A percentile compares a stretch with the other conserved stretches of the same genome.
phyloP scores from a whole-genome alignment of 2,888 invertebrate genomes.

The Limnephilus auricula region DNA sequence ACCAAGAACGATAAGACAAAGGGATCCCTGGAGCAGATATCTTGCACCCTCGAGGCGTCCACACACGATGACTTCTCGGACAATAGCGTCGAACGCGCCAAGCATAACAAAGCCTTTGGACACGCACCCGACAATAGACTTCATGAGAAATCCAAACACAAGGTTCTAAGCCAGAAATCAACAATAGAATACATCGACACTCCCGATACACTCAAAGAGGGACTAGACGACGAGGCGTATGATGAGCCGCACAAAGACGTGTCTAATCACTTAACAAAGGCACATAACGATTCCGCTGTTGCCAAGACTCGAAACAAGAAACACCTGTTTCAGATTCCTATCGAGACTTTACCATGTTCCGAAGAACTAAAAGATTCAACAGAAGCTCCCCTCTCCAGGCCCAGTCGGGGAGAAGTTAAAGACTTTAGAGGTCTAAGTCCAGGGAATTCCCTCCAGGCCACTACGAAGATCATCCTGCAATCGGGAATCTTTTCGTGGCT shows the following conservation, averaged over 20 bases:
- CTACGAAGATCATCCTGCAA: slow-evolving; percentile 7
- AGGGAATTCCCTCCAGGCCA: slow-evolving; percentile 6
- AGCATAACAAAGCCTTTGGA: slow-evolving; percentile 71
- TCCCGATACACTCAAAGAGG: slow-evolving; percentile 51
- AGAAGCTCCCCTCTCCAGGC: slow-evolving; percentile 69
- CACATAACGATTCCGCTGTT: slow-evolving; percentile 45
- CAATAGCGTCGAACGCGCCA: slow-evolving; percentile 71
- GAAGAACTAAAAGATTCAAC: slow-evolving; percentile 81
- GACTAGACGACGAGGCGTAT: slow-evolving; percentile 56
- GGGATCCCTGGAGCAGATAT: slow-evolving; percentile 83
- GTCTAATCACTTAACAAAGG: slow-evolving; percentile 2
- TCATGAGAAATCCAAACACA: slow-evolving; percentile 54
- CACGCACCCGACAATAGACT: slow-evolving; percentile 69
- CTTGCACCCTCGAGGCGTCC: slow-evolving; percentile 82
- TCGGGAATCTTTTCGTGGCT: slow-evolving; percentile 34
- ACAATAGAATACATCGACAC: slow-evolving; percentile 60
- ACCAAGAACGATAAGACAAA: slow-evolving; percentile 85
- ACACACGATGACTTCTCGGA: slow-evolving; percentile 71
- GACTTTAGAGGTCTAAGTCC: slow-evolving; percentile 60
- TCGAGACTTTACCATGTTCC: slow-evolving; percentile 79
- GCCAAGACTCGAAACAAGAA: slow-evolving; percentile 55
- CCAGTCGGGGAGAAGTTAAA: slow-evolving; percentile 65
- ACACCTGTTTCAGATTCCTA: slow-evolving; percentile 76
- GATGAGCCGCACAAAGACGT: slow-evolving; percentile 61
- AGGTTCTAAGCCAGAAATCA: slow-evolving; percentile 59